Conservation (phyloP, 2,113 vertebrate genomes). For the Pycnonotus jocosus region DNA sequence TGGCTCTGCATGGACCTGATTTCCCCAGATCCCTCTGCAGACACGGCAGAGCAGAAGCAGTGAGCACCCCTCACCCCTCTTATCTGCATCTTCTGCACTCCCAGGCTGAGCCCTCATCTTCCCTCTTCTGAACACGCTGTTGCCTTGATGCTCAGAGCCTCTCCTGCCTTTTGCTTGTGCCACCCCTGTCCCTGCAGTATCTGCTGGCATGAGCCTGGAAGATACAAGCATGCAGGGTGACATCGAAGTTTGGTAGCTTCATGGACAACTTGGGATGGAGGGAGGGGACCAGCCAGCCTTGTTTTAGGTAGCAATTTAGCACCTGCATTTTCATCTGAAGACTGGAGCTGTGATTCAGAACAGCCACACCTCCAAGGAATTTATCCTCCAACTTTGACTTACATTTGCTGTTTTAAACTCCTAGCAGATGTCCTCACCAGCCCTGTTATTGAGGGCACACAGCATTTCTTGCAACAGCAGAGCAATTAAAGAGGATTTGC, state of each 20-base stretch:
- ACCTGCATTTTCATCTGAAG: background rate
- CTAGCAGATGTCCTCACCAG: conserved; percentile 3
- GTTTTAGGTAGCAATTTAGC: background rate
- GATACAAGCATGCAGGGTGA: background rate
- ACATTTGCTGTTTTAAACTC: conserved; percentile 53
- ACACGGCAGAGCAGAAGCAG: background rate
- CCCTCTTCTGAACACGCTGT: fast-evolving
- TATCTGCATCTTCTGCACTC: background rate
- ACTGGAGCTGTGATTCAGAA: conserved; percentile 22
- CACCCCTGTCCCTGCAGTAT: background rate
- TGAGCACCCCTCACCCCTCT: background rate
- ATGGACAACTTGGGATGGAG: background rate
- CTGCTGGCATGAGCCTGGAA: background rate
- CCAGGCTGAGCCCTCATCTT: background rate
- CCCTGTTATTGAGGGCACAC: conserved; percentile 24
- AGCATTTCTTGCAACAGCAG: conserved; percentile 28
- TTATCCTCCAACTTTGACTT: conserved; percentile 47
- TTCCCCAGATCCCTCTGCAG: background rate
- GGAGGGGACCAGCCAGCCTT: background rate
- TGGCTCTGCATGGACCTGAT: fast-evolving
- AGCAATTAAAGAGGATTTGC: conserved; percentile 61
- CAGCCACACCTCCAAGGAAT: conserved; percentile 33
- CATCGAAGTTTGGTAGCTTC: background rate
- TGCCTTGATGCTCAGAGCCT: background rate
- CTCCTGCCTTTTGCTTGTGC: background rate